A percentile compares a stretch with the other conserved stretches of the same genome.
phyloP scores from a whole-genome alignment of 2,113 vertebrate genomes.

The Zingel zingel region DNA sequence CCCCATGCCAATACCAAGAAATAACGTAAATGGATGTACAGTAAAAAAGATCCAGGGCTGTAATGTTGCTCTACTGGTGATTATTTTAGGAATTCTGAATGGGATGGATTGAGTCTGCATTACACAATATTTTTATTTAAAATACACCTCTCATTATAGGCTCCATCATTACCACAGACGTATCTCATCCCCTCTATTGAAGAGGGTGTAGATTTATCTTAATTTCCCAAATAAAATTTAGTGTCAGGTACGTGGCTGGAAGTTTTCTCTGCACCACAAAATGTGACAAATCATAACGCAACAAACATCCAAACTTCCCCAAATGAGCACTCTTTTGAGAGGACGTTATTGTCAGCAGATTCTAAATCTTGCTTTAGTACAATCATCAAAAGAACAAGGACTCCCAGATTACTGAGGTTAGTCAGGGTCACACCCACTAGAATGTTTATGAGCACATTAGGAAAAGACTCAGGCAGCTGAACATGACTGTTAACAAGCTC shows the following conservation, averaged over 20 bases:
- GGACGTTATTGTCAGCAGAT: neutral
- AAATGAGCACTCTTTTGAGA: neutral
- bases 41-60: neutral
- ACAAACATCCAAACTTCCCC: neutral
- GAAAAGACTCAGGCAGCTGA: slow-evolving; percentile 2
- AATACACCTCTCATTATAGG: neutral
- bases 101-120: neutral
- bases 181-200: neutral
- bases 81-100: neutral
- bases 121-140: neutral
- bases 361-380: slow-evolving; percentile 20
- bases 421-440: slow-evolving; percentile 13
- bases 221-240: neutral
- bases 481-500: neutral
- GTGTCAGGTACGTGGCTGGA: neutral
- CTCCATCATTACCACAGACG: neutral
- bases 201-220: neutral
- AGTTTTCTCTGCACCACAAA: neutral
- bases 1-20: neutral
- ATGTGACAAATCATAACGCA: neutral
- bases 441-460: slow-evolving; percentile 11
- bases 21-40: neutral
- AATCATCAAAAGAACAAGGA: slow-evolving; percentile 29
- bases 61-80: neutral
- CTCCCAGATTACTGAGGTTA: slow-evolving; percentile 10